These are phyloP conservation scores for Pandion haliaetus DNA, from an alignment of 2,113 vertebrate genomes.

Conservation along the genomic window DNA sequence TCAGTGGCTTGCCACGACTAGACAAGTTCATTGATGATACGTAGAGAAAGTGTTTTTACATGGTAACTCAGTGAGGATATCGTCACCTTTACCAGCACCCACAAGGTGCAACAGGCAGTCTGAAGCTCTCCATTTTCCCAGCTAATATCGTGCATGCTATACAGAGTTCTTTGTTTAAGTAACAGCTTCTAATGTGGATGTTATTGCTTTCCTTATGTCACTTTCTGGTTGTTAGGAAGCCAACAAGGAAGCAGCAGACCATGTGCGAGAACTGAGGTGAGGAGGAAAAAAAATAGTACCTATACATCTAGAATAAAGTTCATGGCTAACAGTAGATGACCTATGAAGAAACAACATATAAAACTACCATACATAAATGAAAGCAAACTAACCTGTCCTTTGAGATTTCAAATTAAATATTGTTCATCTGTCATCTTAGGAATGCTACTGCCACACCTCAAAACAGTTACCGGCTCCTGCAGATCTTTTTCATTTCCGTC, in stretches of 20 bases:
- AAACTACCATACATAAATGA: background rate
- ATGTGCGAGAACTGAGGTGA: background rate
- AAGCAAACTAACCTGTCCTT: conserved; percentile 43
- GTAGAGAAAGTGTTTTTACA: background rate
- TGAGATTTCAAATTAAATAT: conserved; percentile 2
- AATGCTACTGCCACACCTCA: background rate
- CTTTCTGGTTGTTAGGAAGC: background rate
- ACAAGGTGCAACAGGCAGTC: background rate
- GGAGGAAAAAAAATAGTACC: background rate
- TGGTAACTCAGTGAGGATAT: background rate
- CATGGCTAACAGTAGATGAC: background rate
- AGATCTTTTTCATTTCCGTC: background rate
- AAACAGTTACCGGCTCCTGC: background rate
- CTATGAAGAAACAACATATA: background rate
- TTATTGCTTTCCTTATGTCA: background rate
- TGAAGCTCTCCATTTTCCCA: background rate
- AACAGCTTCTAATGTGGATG: background rate
- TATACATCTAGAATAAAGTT: background rate
- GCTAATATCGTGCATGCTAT: background rate
- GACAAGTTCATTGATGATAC: background rate
- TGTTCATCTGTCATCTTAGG: background rate
- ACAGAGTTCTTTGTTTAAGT: background rate
- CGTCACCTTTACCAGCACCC: background rate
- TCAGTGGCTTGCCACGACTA: background rate
- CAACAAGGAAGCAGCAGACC: background rate